Evolutionary conservation across 2,888 invertebrate genomes (phyloP).

Genomic region (Archips crataeganus): DNA sequence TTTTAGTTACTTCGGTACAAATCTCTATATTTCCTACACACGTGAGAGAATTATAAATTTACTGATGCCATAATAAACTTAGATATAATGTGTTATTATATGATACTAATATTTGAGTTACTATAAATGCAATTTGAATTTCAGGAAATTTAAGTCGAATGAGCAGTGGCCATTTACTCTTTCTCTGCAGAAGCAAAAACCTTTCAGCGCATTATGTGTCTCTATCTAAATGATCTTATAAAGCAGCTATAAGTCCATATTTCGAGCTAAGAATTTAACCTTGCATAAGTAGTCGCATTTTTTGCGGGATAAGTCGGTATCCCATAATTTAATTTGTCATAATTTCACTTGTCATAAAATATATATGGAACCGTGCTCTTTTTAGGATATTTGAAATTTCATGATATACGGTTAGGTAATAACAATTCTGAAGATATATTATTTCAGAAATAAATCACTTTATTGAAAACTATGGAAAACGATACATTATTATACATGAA

Average conservation of each 20-base stretch:
- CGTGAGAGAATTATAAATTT: slow-evolving; percentile 29
- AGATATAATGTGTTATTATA: slow-evolving; percentile 1
- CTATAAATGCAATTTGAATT: slow-evolving; percentile 2
- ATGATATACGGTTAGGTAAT: no score
- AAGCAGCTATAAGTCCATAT: background rate
- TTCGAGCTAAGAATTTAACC: background rate
- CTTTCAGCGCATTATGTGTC: background rate
- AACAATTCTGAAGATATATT: no score
- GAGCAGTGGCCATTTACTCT: background rate
- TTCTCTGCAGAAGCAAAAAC: background rate
- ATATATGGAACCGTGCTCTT: no score
- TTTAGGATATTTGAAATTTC: no score
- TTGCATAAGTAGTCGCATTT: no score
- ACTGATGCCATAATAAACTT: slow-evolving; percentile 26
- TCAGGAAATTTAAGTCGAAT: background rate
- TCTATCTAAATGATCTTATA: background rate
- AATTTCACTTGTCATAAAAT: no score
- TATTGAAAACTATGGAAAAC: no score
- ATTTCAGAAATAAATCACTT: no score
- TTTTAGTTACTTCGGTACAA: slow-evolving; percentile 35
- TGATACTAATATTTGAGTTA: slow-evolving; percentile 12
- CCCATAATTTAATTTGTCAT: no score
- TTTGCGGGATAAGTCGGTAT: no score
- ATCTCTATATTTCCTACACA: slow-evolving; percentile 21
- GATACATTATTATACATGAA: no score